Percentiles rank a stretch among this genome's conserved stretches.
phyloP scores from a whole-genome alignment of 1,140 invertebrate species.

The Papilio xuthus region DNA sequence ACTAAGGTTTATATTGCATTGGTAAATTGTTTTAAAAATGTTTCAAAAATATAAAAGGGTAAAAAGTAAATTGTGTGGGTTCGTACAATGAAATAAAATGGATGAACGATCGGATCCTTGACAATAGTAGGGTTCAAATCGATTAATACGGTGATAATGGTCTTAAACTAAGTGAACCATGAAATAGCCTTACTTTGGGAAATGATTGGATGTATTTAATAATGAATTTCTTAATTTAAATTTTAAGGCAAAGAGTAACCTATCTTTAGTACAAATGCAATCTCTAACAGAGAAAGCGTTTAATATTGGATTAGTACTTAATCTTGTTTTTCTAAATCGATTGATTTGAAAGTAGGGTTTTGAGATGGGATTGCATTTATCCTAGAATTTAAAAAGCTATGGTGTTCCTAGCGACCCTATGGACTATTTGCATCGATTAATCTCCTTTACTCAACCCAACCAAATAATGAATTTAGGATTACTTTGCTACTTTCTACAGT shows the following conservation, averaged over 20 bases:
- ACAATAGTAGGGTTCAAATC: conserved; percentile 75
- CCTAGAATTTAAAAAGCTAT: conserved; percentile 37
- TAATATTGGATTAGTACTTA: too few relatives aligned
- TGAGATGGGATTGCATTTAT: conserved; percentile 31
- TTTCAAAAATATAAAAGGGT: conserved; percentile 29
- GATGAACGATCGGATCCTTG: conserved; percentile 64
- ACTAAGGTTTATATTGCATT: conserved; percentile 15
- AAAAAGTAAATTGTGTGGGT: conserved; percentile 56
- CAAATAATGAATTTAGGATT: conserved; percentile 46
- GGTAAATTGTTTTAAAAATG: conserved; percentile 42
- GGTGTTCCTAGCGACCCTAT: conserved; percentile 41
- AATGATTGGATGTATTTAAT: background rate
- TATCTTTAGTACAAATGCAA: background rate
- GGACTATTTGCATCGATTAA: conserved; percentile 56
- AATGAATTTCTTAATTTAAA: background rate
- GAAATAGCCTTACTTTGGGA: conserved; percentile 7
- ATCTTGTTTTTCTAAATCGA: background rate
- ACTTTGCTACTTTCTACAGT: conserved; percentile 45
- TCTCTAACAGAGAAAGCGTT: background rate
- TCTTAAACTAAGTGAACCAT: conserved; percentile 40
- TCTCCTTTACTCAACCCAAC: conserved; percentile 43
- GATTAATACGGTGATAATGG: conserved; percentile 74
- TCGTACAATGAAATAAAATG: conserved; percentile 77
- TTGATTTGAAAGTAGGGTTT: background rate
- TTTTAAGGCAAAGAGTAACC: conserved; percentile 32